Conservation (phyloP, 2,113 vertebrate species). For the Pavo muticus region DNA sequence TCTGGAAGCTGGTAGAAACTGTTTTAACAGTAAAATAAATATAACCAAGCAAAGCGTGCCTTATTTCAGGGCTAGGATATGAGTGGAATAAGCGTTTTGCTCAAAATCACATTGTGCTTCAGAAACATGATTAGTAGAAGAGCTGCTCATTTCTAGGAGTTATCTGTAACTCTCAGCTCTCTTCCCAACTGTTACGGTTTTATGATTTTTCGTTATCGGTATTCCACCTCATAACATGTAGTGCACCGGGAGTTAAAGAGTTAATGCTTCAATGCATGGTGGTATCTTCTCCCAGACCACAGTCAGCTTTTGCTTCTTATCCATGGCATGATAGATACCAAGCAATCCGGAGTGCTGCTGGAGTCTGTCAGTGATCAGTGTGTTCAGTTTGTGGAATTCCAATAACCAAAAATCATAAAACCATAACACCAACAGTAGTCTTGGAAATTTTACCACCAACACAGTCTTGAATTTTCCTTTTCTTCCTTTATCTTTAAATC, state of each 20-base stretch:
- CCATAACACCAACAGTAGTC: neutral
- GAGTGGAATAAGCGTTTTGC: neutral
- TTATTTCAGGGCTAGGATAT: neutral
- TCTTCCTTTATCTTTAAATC: neutral
- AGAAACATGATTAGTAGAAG: neutral
- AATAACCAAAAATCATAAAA: no score
- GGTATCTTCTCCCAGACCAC: conserved; percentile 90
- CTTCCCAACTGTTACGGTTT: neutral
- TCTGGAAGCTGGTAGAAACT: neutral
- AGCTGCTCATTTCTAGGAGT: neutral
- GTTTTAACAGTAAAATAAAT: neutral
- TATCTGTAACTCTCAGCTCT: neutral
- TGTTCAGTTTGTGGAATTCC: no score
- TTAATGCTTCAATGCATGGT: conserved; percentile 83
- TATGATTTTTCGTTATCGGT: no score
- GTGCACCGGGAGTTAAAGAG: no score
- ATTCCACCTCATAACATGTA: no score
- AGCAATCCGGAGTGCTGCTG: conserved; percentile 88
- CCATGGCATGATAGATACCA: conserved; percentile 88
- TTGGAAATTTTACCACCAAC: neutral
- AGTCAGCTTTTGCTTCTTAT: conserved; percentile 82
- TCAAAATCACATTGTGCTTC: neutral
- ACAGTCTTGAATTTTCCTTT: neutral
- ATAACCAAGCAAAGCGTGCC: neutral
- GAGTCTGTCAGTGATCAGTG: no score